Evolutionary conservation across 2,888 invertebrate species (phyloP).

Genomic region (Choreutis nemorana): DNA sequence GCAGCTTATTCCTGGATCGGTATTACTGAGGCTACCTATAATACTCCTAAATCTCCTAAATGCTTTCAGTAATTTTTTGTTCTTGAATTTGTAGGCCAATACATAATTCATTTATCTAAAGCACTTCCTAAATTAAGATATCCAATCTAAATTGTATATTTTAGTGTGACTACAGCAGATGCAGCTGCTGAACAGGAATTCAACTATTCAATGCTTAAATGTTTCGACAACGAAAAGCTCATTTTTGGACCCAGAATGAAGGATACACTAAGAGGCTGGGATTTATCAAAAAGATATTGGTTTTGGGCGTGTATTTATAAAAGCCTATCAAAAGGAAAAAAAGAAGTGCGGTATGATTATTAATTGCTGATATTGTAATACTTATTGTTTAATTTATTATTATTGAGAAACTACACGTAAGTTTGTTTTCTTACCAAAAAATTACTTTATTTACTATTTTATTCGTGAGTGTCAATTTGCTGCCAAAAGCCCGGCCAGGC

Average conservation of each 20-base stretch:
- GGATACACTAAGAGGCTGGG: slow-evolving; percentile 84
- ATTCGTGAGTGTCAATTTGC: not conserved
- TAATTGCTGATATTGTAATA: not conserved
- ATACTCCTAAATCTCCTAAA: not conserved
- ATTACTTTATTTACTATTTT: not conserved
- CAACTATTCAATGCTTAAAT: slow-evolving; percentile 76
- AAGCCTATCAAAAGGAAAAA: slow-evolving; percentile 27
- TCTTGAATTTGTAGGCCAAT: too few relatives aligned
- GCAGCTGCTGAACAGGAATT: slow-evolving; percentile 49
- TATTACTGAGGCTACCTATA: too few relatives aligned
- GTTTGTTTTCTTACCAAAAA: not conserved
- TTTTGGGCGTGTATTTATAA: slow-evolving; percentile 81
- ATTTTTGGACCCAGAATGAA: slow-evolving; percentile 78
- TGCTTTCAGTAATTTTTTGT: too few relatives aligned
- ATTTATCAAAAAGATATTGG: slow-evolving; percentile 89
- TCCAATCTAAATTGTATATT: slow-evolving; percentile 16
- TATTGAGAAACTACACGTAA: slow-evolving; percentile 1
- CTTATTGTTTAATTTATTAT: not conserved
- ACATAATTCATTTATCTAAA: too few relatives aligned
- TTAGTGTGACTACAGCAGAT: slow-evolving; percentile 20
- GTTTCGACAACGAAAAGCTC: slow-evolving; percentile 76
- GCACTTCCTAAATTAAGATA: too few relatives aligned
- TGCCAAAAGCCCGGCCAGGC: not conserved
- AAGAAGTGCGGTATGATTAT: slow-evolving; percentile 31
- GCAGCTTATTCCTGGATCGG: too few relatives aligned